Percentiles rank a stretch among this genome's conserved stretches.
phyloP scores from a whole-genome alignment of 1,140 invertebrate genomes.

The Chrysoperla carnea region DNA sequence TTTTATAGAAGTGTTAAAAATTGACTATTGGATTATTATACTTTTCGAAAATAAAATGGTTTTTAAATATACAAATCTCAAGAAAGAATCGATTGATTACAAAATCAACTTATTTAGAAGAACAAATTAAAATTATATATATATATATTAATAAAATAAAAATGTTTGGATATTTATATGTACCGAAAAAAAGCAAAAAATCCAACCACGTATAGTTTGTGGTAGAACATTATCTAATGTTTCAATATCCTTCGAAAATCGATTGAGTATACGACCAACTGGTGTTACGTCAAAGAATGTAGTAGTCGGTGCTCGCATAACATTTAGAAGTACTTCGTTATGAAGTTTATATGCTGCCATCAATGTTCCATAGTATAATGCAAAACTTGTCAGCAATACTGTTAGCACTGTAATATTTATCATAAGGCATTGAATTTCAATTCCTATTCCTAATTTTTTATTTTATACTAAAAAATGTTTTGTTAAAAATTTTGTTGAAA shows the following conservation, averaged over 20 bases:
- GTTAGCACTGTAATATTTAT: slow-evolving; percentile 35
- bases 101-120: too few relatives aligned
- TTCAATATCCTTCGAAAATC: slow-evolving; percentile 74
- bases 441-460: neutral
- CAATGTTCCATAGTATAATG: slow-evolving; percentile 49
- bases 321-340: slow-evolving; percentile 41
- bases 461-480: slow-evolving; percentile 15
- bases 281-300: slow-evolving; percentile 80
- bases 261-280: slow-evolving; percentile 64
- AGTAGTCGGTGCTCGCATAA: slow-evolving; percentile 48
- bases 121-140: too few relatives aligned
- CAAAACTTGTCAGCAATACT: slow-evolving; percentile 46
- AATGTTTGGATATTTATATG: neutral
- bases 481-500: slow-evolving; percentile 9
- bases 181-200: slow-evolving; percentile 54
- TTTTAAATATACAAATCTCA: too few relatives aligned
- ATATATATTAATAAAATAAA: too few relatives aligned
- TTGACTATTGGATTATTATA: too few relatives aligned
- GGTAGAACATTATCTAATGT: slow-evolving; percentile 58
- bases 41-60: too few relatives aligned
- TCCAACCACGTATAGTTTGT: slow-evolving; percentile 47
- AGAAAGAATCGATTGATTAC: too few relatives aligned
- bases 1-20: too few relatives aligned
- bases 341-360: slow-evolving; percentile 49
- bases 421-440: neutral